phyloP scores from a whole-genome alignment of 2,797 vertebrate species.

The Myotis daubentonii region DNA sequence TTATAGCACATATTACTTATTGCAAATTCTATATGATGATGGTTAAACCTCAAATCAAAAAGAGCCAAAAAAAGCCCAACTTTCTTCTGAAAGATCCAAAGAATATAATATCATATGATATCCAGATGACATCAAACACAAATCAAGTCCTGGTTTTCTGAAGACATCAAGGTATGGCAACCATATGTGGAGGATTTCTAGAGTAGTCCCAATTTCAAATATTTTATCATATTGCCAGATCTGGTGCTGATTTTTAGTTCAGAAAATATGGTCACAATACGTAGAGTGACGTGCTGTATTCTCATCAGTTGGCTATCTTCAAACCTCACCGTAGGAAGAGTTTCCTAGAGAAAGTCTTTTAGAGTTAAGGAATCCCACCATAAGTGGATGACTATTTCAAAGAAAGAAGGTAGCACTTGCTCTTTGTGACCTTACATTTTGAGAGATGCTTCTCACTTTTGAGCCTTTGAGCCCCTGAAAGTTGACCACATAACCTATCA shows the following conservation, averaged over 20 bases:
- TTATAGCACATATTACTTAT: not conserved
- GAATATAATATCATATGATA: slow-evolving; percentile 73
- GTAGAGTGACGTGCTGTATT: not conserved
- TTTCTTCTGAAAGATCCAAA: slow-evolving; percentile 67
- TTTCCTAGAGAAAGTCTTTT: slow-evolving; percentile 49
- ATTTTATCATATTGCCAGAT: slow-evolving; percentile 67
- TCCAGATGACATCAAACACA: slow-evolving; percentile 78
- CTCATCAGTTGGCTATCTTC: slow-evolving; percentile 9
- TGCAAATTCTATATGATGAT: slow-evolving; percentile 57
- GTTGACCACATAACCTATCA: not conserved
- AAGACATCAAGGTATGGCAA: slow-evolving; percentile 68
- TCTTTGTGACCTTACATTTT: slow-evolving; percentile 1
- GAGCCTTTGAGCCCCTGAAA: not conserved
- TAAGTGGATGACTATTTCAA: not conserved
- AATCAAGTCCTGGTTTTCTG: slow-evolving; percentile 61
- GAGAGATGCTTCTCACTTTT: slow-evolving; percentile 24
- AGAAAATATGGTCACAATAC: slow-evolving; percentile 55
- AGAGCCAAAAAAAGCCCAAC: not conserved
- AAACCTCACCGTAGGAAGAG: not conserved
- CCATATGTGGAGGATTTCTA: slow-evolving; percentile 66
- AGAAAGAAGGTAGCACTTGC: not conserved
- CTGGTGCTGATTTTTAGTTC: slow-evolving; percentile 44
- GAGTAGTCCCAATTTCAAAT: slow-evolving; percentile 55
- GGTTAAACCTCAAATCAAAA: slow-evolving; percentile 57
- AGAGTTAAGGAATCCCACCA: not conserved